These are phyloP conservation scores for Drosophila greeni DNA, from an alignment of 2,888 invertebrate species.

Conservation along the genomic window DNA sequence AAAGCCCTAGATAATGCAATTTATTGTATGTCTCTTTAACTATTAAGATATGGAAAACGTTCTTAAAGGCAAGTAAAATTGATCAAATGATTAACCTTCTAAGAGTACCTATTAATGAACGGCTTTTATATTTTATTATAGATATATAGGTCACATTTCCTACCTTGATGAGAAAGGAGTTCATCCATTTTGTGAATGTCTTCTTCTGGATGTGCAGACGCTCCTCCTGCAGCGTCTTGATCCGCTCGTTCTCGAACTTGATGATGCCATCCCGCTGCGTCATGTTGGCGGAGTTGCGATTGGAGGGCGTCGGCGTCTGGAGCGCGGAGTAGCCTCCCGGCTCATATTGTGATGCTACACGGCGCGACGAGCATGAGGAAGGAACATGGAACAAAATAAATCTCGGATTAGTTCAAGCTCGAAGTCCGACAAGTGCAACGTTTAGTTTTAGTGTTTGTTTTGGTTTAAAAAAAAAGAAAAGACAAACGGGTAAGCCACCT, in stretches of 20 bases:
- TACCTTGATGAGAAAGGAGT: slow-evolving; percentile 96
- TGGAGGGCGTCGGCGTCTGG: slow-evolving; percentile 80
- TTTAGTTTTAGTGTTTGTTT: slow-evolving; percentile 54
- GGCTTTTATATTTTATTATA: background rate
- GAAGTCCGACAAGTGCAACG: slow-evolving; percentile 39
- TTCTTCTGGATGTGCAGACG: slow-evolving; percentile 99
- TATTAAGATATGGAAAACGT: background rate
- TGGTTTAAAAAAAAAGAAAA: slow-evolving; percentile 35
- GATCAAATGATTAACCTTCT: background rate
- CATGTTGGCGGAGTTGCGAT: slow-evolving; percentile 85
- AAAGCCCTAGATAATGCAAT: background rate
- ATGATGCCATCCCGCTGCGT: slow-evolving; percentile 94
- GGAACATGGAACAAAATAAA: slow-evolving; percentile 12
- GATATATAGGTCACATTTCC: slow-evolving; percentile 12
- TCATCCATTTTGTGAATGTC: slow-evolving; percentile 99
- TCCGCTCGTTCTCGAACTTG: slow-evolving; percentile 97
- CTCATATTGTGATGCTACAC: slow-evolving; percentile 83
- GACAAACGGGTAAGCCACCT: slow-evolving; percentile 19
- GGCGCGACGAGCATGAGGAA: slow-evolving; percentile 33
- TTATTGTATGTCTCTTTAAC: background rate
- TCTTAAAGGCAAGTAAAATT: background rate
- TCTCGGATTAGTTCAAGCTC: slow-evolving; percentile 32
- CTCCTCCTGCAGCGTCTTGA: slow-evolving; percentile 97
- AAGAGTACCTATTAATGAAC: background rate
- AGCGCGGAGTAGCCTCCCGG: slow-evolving; percentile 82